phyloP scores from a whole-genome alignment of 2,797 vertebrate genomes.

The Miichthys miiuy region DNA sequence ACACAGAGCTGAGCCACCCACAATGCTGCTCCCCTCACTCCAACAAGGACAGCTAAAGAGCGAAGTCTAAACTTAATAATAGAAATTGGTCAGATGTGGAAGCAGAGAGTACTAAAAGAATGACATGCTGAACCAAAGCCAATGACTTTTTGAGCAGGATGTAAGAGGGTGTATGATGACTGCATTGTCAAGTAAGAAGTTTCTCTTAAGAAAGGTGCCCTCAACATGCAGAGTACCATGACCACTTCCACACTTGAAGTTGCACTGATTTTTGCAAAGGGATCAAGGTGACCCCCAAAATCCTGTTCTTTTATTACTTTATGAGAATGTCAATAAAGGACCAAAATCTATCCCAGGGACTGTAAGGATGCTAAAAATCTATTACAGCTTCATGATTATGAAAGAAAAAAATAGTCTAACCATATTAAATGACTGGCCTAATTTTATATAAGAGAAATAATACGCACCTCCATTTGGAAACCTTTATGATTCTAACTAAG shows the following conservation, averaged over 20 bases:
- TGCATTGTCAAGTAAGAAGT: constrained; percentile 12
- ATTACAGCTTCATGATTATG: not conserved
- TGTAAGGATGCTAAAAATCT: not conserved
- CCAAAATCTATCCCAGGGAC: not conserved
- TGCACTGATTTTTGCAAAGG: constrained; percentile 1
- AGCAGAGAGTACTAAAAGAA: not conserved
- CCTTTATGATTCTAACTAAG: not conserved
- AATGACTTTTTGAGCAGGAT: constrained; percentile 3
- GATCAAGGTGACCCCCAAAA: constrained; percentile 5
- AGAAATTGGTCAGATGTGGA: not conserved
- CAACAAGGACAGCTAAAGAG: not conserved
- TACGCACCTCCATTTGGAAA: not conserved
- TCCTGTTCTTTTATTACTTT: not conserved
- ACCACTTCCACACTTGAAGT: not conserved
- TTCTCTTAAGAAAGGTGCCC: constrained; percentile 11
- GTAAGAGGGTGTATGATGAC: not conserved
- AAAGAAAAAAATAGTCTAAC: not conserved
- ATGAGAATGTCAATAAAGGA: not conserved
- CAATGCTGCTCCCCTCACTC: not conserved
- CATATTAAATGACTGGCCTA: not conserved
- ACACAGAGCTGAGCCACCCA: fast-evolving
- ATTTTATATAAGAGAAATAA: not conserved
- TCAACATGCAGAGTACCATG: not conserved
- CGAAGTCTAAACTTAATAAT: not conserved
- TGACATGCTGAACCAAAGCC: constrained; percentile 7